These are phyloP conservation scores for Trypoxylus dichotomus DNA, from an alignment of 1,140 invertebrate genomes.

Conservation along the genomic window DNA sequence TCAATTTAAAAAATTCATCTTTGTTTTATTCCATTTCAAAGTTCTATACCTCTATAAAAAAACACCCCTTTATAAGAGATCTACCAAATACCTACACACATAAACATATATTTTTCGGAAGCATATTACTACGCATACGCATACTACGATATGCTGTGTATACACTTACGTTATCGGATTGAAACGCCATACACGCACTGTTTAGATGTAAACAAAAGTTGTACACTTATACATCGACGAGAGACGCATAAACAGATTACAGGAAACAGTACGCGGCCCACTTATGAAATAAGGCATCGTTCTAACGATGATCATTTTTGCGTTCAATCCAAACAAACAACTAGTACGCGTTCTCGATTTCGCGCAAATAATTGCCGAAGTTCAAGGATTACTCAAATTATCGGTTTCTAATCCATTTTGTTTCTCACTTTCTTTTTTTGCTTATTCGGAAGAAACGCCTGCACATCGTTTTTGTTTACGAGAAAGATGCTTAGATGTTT, in stretches of 20 bases:
- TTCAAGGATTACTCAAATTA: conserved; percentile 13
- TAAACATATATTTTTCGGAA: background rate
- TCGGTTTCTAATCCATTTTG: background rate
- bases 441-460: too few species aligned
- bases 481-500: too few species aligned
- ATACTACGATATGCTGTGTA: too few species aligned
- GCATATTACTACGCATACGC: too few species aligned
- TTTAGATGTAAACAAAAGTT: background rate
- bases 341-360: background rate
- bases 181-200: background rate
- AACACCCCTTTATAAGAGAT: too few species aligned
- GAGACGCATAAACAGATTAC: background rate
- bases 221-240: background rate
- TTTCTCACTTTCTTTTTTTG: background rate
- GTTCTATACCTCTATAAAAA: too few species aligned
- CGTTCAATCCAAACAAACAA: background rate
- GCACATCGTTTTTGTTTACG: too few species aligned
- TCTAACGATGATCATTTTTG: background rate
- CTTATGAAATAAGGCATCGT: background rate
- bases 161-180: background rate
- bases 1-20: too few species aligned
- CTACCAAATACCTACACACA: background rate
- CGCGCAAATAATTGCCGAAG: background rate
- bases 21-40: too few species aligned
- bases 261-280: background rate